Evolutionary conservation across 2,888 invertebrate genomes (phyloP).

Genomic region (Thysanoteuthis rhombus): DNA sequence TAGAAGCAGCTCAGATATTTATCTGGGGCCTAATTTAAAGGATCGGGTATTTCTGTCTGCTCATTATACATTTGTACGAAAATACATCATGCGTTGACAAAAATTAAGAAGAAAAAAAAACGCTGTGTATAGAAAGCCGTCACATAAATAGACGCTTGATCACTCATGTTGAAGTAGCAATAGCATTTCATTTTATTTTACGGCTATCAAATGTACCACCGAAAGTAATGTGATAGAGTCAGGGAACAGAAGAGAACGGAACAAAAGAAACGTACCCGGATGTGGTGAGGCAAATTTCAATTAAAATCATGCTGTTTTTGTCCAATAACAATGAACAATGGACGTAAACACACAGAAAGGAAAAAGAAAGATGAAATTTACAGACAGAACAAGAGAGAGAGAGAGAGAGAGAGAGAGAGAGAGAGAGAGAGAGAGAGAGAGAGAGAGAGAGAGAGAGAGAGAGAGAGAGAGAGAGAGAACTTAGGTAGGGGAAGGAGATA

Average conservation of each 20-base stretch:
- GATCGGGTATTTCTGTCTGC: background rate
- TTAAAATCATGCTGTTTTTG: background rate
- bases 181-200: background rate
- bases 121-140: background rate
- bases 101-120: too few relatives aligned
- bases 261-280: slow-evolving; percentile 12
- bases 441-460: background rate
- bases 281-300: background rate
- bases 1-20: background rate
- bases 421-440: background rate
- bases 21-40: background rate
- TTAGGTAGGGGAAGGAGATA: background rate
- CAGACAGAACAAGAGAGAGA: background rate
- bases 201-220: background rate
- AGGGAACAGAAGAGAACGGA: background rate
- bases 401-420: background rate
- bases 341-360: background rate
- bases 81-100: background rate
- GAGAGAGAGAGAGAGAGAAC: background rate
- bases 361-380: background rate
- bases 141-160: background rate
- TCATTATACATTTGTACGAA: background rate
- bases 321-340: background rate
- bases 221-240: background rate
- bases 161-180: background rate